Percentiles rank a stretch among this genome's conserved stretches.
Conservation (phyloP, 92 coral and sea anemone genomes). For the Nematostella vectensis region DNA sequence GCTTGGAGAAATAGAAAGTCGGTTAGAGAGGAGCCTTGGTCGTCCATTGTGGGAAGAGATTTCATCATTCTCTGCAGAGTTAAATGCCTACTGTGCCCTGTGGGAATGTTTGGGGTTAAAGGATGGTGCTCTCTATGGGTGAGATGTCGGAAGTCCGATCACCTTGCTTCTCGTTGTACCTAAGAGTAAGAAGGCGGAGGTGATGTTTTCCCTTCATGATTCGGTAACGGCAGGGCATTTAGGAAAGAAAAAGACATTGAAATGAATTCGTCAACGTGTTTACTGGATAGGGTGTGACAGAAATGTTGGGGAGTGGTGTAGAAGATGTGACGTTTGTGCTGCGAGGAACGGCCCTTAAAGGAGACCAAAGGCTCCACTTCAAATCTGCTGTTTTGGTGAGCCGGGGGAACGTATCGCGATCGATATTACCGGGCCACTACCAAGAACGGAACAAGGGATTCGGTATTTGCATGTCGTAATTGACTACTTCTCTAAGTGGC, state of each 20-base stretch:
- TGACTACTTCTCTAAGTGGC: too few species aligned
- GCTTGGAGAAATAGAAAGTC: too few species aligned
- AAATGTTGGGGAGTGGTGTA: conserved; percentile 12
- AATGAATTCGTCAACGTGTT: conserved; percentile 11
- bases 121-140: conserved; percentile 15
- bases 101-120: conserved; percentile 4
- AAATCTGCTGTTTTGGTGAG: too few species aligned
- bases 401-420: too few species aligned
- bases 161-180: conserved; percentile 17
- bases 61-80: not conserved
- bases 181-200: not conserved
- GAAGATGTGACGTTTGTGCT: too few species aligned
- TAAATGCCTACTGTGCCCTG: conserved; percentile 11
- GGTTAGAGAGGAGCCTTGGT: too few species aligned
- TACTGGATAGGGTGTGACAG: conserved; percentile 6
- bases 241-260: conserved; percentile 14
- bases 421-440: too few species aligned
- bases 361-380: too few species aligned
- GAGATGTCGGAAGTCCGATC: conserved; percentile 7
- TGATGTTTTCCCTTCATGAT: conserved; percentile 15
- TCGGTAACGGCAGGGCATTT: conserved; percentile 18
- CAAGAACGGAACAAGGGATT: too few species aligned
- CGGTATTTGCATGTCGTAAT: too few species aligned
- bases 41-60: too few species aligned
- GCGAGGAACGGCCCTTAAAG: too few species aligned